Base-by-base conservation (phyloP, 2,888 invertebrate genomes). In the Rhingia rostrata region DNA sequence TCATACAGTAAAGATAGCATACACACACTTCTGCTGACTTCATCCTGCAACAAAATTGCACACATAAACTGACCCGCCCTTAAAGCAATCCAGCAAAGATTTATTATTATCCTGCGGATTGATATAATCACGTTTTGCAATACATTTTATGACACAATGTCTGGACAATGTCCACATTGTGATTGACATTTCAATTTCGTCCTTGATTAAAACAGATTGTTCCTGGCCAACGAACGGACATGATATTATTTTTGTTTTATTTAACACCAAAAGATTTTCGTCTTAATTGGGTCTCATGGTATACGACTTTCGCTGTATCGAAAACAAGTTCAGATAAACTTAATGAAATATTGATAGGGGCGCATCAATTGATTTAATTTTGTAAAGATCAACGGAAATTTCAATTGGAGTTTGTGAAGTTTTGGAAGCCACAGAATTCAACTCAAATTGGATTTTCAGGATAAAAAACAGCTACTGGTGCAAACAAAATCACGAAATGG, bases 101-200 rank as follows among this genome's bases (percentile, higher is more conserved):
- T 77, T 77, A 82, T 82, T 53, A 60, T 60, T 35, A 60, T 45
- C 77, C 64, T 4, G 41, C 43, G 66, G 41, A 72, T 72, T 64
- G 58, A 49, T 61, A 49, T 47, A 72, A 77, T 70, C 39, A 66
- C 66, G 14, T 60, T 22, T 51, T 54, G 49, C 77, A 77, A 70
- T 69, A 41, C 22, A 54, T 66, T 73, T 79, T 66, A 45, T 43
- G 64, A 66, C 30, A 66, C 39, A 69, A 64, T 47, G n/a, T 75
- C 69, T 49, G 5, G 37, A 75, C 54, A 43, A 51, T 60, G 77
- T 72, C 60, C 77, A 54, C 53, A 53, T 53, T 75, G 49, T 82
- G 82, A 72, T 77, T 82, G 82, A 70, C 77, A 66, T 77, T 77
- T 67, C 77, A 72, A 82, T 77, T 82, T 61, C n/a, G 66, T 66